Percentiles rank a stretch among this genome's conserved stretches.
These are phyloP conservation scores for Byasa hedistus DNA, from an alignment of 2,888 invertebrate species.

Conservation along the genomic window DNA sequence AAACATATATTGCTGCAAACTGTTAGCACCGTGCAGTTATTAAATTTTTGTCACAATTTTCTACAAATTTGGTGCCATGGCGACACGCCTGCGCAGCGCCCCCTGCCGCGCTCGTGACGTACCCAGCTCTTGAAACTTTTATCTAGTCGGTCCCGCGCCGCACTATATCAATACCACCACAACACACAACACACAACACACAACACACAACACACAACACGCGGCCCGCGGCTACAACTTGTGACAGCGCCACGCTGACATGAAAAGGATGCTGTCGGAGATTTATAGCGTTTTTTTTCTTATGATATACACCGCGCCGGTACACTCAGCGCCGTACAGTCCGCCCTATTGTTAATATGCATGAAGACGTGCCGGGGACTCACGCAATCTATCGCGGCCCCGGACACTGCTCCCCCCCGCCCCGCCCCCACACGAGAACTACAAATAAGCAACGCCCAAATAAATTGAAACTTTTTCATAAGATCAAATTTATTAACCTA, in stretches of 20 bases:
- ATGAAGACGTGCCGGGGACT: constrained; percentile 2
- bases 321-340: not conserved
- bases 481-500: too few species aligned
- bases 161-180: constrained; percentile 21
- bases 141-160: not conserved
- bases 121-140: constrained; percentile 12
- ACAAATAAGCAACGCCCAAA: too few species aligned
- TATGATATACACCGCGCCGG: constrained; percentile 13
- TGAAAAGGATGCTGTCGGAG: constrained; percentile 22
- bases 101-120: too few species aligned
- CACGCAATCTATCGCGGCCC: not conserved
- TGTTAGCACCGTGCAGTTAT: too few species aligned
- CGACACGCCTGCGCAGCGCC: too few species aligned
- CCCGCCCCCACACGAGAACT: too few species aligned
- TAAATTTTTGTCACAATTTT: too few species aligned
- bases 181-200: constrained; percentile 8
- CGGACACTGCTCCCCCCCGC: too few species aligned
- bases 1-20: too few species aligned
- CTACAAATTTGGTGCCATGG: too few species aligned
- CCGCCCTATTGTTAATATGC: constrained; percentile 16
- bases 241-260: constrained; percentile 27
- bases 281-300: constrained; percentile 27
- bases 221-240: constrained; percentile 18
- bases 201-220: too few species aligned
- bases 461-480: too few species aligned